Conservation (phyloP, 2,888 invertebrate genomes). For the Corythucha ciliata region DNA sequence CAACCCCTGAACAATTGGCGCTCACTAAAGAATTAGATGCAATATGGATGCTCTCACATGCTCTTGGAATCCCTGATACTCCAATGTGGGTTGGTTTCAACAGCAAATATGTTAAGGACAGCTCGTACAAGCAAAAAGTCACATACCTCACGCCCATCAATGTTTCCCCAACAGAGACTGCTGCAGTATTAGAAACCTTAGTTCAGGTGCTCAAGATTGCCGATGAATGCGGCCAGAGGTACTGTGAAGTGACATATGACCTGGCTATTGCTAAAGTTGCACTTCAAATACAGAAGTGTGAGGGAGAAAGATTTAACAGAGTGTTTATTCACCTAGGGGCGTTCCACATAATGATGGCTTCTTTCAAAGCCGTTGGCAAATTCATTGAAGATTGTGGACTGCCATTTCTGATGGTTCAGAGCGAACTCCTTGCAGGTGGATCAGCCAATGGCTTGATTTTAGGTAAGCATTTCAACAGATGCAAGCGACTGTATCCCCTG, state of each 20-base stretch:
- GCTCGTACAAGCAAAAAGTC: not conserved
- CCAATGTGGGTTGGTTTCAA: slow-evolving; percentile 1
- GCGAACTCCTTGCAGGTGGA: not conserved
- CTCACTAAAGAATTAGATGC: too few species aligned
- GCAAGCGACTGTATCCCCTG: not conserved
- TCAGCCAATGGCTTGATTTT: not conserved
- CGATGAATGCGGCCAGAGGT: not conserved
- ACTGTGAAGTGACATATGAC: not conserved
- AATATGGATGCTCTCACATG: not conserved
- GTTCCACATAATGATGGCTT: not conserved
- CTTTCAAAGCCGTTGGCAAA: not conserved
- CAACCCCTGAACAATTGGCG: not conserved
- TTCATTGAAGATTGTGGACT: not conserved
- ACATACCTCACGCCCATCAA: not conserved
- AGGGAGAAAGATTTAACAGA: not conserved
- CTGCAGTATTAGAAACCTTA: not conserved
- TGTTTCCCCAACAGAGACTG: not conserved
- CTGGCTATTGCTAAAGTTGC: not conserved
- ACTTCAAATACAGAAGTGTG: not conserved
- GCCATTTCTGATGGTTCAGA: not conserved
- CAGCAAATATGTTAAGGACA: not conserved
- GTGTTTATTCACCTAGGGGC: not conserved
- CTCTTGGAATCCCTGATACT: not conserved
- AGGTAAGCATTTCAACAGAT: not conserved
- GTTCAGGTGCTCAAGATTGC: not conserved